A percentile compares a stretch with the other conserved stretches of the same genome.
These are phyloP conservation scores for Erynnis tages DNA, from an alignment of 2,888 invertebrate genomes.

Conservation along the genomic window DNA sequence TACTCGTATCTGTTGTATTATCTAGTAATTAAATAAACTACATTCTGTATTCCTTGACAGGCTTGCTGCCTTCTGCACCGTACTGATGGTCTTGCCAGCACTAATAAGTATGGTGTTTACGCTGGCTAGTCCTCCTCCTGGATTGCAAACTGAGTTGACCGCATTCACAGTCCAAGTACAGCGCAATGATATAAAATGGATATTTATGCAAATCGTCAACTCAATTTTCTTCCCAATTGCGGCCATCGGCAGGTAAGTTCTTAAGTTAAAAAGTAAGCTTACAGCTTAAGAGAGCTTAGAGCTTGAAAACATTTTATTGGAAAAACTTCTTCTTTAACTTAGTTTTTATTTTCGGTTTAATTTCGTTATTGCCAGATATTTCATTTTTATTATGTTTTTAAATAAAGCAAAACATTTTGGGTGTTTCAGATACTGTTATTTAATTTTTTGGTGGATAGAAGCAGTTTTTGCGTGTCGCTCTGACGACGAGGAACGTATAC, in stretches of 20 bases:
- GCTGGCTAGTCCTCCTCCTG: constrained; percentile 81
- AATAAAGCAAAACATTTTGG: no score
- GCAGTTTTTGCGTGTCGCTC: constrained; percentile 80
- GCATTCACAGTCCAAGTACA: constrained; percentile 61
- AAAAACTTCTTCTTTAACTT: no score
- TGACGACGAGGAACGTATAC: constrained; percentile 80
- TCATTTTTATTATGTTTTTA: no score
- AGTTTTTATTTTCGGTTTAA: no score
- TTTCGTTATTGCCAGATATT: no score
- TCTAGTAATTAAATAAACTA: no score
- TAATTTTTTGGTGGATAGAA: constrained; percentile 89
- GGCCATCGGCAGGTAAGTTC: constrained; percentile 82
- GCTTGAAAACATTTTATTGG: no score
- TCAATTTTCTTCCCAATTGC: constrained; percentile 82
- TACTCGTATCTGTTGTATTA: no score
- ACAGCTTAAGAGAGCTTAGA: no score
- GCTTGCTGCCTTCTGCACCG: constrained; percentile 56
- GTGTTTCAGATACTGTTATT: constrained; percentile 83
- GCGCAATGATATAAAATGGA: constrained; percentile 68
- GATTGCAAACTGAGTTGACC: constrained; percentile 69
- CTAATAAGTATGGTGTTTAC: constrained; percentile 81
- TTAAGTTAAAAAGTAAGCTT: neutral
- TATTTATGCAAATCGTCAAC: constrained; percentile 69
- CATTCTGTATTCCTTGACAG: constrained; percentile 8
- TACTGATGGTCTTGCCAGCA: constrained; percentile 77